Evolutionary conservation across 1,140 invertebrate species (phyloP).

Genomic region (Liolophura sinensis): DNA sequence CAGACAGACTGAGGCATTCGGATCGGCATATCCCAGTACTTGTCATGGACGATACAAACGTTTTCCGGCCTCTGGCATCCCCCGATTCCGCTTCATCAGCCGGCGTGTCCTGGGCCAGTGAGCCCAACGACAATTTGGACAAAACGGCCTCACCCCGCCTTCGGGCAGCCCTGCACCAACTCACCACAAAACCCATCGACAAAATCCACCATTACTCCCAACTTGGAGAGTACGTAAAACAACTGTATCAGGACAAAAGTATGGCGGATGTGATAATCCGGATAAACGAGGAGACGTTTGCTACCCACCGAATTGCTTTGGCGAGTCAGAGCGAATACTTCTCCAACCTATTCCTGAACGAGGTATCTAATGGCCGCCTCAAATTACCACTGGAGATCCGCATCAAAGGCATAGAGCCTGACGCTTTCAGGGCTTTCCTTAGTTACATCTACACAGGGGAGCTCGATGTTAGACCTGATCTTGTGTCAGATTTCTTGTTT

Average conservation of each 20-base stretch:
- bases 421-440: constrained; percentile 23
- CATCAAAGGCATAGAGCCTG: constrained; percentile 19
- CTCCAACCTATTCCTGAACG: constrained; percentile 17
- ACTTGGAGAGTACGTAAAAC: constrained; percentile 23
- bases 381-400: constrained; percentile 27
- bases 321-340: constrained; percentile 33
- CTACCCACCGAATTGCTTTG: constrained; percentile 27
- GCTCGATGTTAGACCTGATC: constrained; percentile 2
- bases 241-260: constrained; percentile 18
- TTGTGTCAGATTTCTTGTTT: constrained; percentile 11
- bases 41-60: too few species aligned
- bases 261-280: constrained; percentile 33
- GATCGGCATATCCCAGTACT: too few species aligned
- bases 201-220: constrained; percentile 26
- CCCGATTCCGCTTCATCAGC: too few species aligned
- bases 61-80: too few species aligned
- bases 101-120: too few species aligned
- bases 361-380: constrained; percentile 4
- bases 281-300: constrained; percentile 22
- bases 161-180: constrained; percentile 8
- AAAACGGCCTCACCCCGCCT: too few species aligned
- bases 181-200: constrained; percentile 20
- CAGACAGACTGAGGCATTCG: too few species aligned
- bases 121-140: too few species aligned
- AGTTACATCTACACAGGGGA: constrained; percentile 17